phyloP scores from a whole-genome alignment of 2,888 invertebrate genomes.

The Drosophila percnosoma region DNA sequence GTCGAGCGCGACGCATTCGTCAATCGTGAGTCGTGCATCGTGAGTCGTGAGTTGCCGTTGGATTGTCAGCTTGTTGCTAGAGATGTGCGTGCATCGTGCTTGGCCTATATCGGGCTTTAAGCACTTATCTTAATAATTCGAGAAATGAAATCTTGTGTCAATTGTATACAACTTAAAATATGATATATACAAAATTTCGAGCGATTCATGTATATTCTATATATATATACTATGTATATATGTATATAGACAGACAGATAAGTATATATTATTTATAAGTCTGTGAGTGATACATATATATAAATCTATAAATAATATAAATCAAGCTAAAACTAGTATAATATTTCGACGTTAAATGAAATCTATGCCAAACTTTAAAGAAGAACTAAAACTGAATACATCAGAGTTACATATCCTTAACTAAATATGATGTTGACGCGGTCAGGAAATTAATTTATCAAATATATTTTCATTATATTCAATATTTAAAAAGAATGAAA shows the following conservation, averaged over 20 bases:
- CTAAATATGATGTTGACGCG: not conserved
- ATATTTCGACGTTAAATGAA: not conserved
- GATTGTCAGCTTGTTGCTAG: slow-evolving; percentile 6
- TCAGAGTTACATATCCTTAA: not conserved
- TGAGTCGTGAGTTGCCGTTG: slow-evolving; percentile 9
- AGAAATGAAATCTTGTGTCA: not conserved
- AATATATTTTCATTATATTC: not conserved
- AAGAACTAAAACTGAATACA: not conserved
- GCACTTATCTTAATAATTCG: not conserved
- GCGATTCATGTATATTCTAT: too few species aligned
- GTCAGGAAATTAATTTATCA: not conserved
- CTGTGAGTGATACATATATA: not conserved
- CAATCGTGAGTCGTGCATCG: slow-evolving; percentile 41
- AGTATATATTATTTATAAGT: not conserved
- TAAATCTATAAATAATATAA: not conserved
- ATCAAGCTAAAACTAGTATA: not conserved
- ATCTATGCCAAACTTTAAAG: not conserved
- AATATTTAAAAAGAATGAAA: not conserved
- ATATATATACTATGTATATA: not conserved
- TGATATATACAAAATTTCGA: not conserved
- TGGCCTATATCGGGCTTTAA: not conserved
- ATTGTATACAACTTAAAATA: not conserved
- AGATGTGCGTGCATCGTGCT: slow-evolving; percentile 1
- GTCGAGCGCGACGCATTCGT: slow-evolving; percentile 48
- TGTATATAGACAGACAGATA: not conserved